These are phyloP conservation scores for Caenorhabditis sp. DNA, from an alignment of 2,888 invertebrate species.

Conservation along the genomic window DNA sequence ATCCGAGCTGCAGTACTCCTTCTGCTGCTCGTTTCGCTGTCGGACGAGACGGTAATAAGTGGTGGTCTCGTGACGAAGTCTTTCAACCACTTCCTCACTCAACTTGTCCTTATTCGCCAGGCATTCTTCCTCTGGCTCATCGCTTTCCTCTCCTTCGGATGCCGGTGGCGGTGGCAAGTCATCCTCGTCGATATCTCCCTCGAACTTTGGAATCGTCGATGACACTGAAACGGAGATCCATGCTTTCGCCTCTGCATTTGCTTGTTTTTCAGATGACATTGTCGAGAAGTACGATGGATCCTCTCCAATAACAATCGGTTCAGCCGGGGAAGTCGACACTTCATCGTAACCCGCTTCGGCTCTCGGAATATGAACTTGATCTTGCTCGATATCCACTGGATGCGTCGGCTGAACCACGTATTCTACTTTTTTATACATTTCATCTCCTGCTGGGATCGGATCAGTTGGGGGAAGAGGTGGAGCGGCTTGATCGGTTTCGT, in stretches of 20 bases:
- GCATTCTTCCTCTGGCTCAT: slow-evolving; percentile 76
- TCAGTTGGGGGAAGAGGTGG: slow-evolving; percentile 25
- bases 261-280: slow-evolving; percentile 29
- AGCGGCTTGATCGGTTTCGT: slow-evolving; percentile 26
- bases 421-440: slow-evolving; percentile 57
- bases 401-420: slow-evolving; percentile 55
- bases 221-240: slow-evolving; percentile 62
- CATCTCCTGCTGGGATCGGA: not conserved
- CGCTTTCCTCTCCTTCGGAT: slow-evolving; percentile 26
- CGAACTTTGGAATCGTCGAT: slow-evolving; percentile 52
- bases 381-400: not conserved
- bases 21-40: slow-evolving; percentile 65
- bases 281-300: slow-evolving; percentile 48
- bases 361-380: too few relatives aligned
- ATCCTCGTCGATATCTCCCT: slow-evolving; percentile 66
- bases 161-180: slow-evolving; percentile 61
- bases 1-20: slow-evolving; percentile 56
- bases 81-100: slow-evolving; percentile 63
- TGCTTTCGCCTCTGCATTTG: slow-evolving; percentile 55
- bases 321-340: not conserved
- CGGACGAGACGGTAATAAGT: slow-evolving; percentile 48
- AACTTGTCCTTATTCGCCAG: slow-evolving; percentile 71
- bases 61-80: slow-evolving; percentile 56
- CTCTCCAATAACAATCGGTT: slow-evolving; percentile 55
- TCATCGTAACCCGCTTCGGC: not conserved